Evolutionary conservation across 2,113 vertebrate species (phyloP).

Genomic region (Furnarius figulus): DNA sequence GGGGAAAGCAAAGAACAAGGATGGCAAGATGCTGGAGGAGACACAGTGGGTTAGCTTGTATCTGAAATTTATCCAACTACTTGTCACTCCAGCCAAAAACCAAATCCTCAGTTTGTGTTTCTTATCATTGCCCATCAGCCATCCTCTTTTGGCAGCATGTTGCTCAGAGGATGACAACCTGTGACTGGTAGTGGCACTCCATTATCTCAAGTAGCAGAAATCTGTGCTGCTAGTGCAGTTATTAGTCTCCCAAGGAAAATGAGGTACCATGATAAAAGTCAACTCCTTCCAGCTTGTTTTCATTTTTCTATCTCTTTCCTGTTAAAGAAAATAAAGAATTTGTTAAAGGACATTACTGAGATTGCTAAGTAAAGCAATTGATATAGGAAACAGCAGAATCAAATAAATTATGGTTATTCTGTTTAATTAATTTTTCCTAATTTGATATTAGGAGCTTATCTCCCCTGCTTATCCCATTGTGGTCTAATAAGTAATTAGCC

Average conservation of each 20-base stretch:
- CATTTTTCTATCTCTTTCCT: background rate
- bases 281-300: background rate
- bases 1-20: background rate
- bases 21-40: background rate
- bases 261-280: background rate
- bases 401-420: slow-evolving; percentile 12
- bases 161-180: background rate
- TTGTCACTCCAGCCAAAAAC: background rate
- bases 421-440: slow-evolving; percentile 36
- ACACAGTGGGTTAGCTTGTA: background rate
- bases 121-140: background rate
- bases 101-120: background rate
- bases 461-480: background rate
- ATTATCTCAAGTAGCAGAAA: slow-evolving; percentile 12
- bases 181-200: background rate
- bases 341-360: background rate
- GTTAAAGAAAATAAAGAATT: background rate
- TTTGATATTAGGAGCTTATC: slow-evolving; percentile 21
- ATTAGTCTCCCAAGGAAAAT: background rate
- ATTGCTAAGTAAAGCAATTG: background rate
- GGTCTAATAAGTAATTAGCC: background rate
- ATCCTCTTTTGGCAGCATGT: background rate
- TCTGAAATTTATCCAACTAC: background rate
- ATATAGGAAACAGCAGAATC: slow-evolving; percentile 7
- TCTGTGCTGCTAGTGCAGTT: background rate